A percentile compares a stretch with the other conserved stretches of the same genome.
Conservation (phyloP, 1,140 invertebrate species). For the Aphelinus atriplicis region DNA sequence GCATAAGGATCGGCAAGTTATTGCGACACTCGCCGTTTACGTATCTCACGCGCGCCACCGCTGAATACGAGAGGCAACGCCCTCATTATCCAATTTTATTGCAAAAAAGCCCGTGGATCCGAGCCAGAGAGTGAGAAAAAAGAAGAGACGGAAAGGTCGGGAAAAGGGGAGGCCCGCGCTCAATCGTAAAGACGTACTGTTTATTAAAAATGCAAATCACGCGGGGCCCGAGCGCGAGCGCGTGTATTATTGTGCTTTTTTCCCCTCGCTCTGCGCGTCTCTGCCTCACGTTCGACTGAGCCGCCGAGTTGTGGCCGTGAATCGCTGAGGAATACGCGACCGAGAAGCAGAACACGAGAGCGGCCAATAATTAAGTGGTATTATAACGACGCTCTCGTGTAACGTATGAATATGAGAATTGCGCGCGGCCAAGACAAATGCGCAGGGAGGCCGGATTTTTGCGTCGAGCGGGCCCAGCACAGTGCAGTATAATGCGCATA, state of each 20-base stretch:
- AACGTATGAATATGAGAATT: not conserved
- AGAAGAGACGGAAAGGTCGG: not conserved
- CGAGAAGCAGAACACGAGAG: not conserved
- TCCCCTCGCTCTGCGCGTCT: not conserved
- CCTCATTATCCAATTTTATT: conserved; percentile 52
- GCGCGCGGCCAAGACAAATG: not conserved
- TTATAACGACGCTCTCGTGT: not conserved
- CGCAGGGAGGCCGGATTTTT: too few relatives aligned
- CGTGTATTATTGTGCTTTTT: conserved; percentile 24
- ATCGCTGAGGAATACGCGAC: conserved; percentile 14
- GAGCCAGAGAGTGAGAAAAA: not conserved
- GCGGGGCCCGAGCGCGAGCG: not conserved
- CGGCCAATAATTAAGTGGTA: conserved; percentile 12
- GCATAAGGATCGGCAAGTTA: conserved; percentile 51
- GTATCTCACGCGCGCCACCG: conserved; percentile 41
- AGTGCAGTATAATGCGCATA: too few relatives aligned
- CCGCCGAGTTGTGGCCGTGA: conserved; percentile 14
- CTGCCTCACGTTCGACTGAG: conserved; percentile 9
- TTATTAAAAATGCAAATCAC: conserved; percentile 21
- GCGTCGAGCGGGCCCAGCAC: too few relatives aligned
- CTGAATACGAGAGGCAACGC: conserved; percentile 42
- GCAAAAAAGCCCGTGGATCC: conserved; percentile 19
- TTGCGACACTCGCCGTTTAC: conserved; percentile 49
- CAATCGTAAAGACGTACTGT: conserved; percentile 26
- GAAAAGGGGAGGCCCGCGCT: not conserved